phyloP scores from a whole-genome alignment of 2,797 vertebrate species.

The Spinus pinus region DNA sequence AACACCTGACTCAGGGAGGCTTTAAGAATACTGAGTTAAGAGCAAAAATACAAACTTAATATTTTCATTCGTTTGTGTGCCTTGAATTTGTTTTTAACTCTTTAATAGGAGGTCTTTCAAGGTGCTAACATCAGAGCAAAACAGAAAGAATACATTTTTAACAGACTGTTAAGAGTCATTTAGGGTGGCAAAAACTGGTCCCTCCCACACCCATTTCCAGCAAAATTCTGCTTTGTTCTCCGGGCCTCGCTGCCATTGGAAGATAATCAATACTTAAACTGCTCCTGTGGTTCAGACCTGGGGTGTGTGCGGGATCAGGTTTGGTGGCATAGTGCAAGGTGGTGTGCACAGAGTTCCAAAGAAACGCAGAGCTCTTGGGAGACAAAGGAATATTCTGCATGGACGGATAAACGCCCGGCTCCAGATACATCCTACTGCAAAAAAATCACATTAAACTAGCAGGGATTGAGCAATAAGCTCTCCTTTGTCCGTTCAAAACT shows the following conservation, averaged over 20 bases:
- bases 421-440: not conserved
- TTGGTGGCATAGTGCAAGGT: not conserved
- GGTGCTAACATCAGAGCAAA: not conserved
- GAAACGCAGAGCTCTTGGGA: not conserved
- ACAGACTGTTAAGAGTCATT: not conserved
- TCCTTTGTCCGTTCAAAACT: not conserved
- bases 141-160: not conserved
- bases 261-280: not conserved
- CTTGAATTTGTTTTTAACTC: not conserved
- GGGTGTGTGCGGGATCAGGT: conserved; percentile 19
- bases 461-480: not conserved
- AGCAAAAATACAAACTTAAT: not conserved
- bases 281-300: not conserved
- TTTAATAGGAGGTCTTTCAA: not conserved
- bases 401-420: not conserved
- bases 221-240: not conserved
- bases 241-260: not conserved
- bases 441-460: not conserved
- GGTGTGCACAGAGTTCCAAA: not conserved
- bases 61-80: not conserved
- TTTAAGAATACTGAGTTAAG: not conserved
- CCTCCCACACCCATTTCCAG: not conserved
- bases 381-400: not conserved
- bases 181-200: not conserved
- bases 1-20: not conserved